These are phyloP conservation scores for Microcebus tavaratra DNA, from an alignment of 2,113 vertebrate species.

Conservation along the genomic window DNA sequence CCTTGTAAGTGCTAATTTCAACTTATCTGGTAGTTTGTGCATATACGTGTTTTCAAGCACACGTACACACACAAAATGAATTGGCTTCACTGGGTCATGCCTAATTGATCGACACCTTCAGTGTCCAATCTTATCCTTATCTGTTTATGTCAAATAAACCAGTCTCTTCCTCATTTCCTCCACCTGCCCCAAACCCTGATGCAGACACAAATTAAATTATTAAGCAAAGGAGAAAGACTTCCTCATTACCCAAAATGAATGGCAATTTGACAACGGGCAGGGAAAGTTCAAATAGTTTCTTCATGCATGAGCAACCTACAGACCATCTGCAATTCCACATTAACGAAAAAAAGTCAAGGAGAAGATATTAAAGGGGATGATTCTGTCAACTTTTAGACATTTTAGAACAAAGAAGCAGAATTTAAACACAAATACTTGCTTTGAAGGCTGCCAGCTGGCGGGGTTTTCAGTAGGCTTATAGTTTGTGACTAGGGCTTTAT, in stretches of 20 bases:
- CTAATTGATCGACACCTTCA: not conserved
- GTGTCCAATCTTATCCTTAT: not conserved
- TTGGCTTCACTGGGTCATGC: not conserved
- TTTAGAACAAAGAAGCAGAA: not conserved
- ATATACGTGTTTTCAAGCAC: no score
- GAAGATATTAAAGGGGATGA: not conserved
- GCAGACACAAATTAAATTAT: not conserved
- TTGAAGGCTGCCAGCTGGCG: not conserved
- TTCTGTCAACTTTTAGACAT: not conserved
- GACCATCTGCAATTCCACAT: not conserved
- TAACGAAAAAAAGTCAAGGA: not conserved
- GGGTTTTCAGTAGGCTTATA: not conserved
- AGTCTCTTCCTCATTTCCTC: not conserved
- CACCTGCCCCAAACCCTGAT: not conserved
- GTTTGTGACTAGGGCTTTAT: not conserved
- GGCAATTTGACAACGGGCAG: conserved; percentile 42
- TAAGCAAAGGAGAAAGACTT: not conserved
- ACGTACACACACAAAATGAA: not conserved
- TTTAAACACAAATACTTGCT: conserved; percentile 21
- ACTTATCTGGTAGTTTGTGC: not conserved
- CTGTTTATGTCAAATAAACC: not conserved
- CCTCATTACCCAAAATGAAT: not conserved
- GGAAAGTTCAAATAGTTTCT: conserved; percentile 22
- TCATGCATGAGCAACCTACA: not conserved
- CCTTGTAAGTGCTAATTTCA: not conserved